Conservation (phyloP, 2,888 invertebrate genomes). For the Venusia cambrica region DNA sequence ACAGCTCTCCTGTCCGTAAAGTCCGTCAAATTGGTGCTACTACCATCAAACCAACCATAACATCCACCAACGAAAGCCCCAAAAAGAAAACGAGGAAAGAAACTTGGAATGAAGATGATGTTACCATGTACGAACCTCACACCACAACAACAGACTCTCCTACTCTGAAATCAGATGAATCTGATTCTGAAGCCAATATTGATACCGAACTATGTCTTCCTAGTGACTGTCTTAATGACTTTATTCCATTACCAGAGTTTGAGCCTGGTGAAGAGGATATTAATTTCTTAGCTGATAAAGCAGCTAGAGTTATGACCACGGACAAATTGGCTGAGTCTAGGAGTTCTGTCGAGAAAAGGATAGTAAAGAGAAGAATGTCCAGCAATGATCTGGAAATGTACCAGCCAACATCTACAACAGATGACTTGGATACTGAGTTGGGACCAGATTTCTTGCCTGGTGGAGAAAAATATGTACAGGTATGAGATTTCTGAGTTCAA, state of each 20-base stretch:
- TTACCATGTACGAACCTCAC: constrained; percentile 75
- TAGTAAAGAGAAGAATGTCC: constrained; percentile 61
- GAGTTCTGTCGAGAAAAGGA: constrained; percentile 52
- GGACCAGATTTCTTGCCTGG: constrained; percentile 57
- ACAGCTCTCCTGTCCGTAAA: constrained; percentile 74
- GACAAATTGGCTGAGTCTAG: constrained; percentile 45
- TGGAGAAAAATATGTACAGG: constrained; percentile 72
- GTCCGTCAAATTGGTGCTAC: constrained; percentile 66
- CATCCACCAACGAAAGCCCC: constrained; percentile 64
- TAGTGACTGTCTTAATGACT: constrained; percentile 70
- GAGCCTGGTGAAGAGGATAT: constrained; percentile 65
- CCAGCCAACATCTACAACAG: constrained; percentile 71
- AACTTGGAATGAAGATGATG: constrained; percentile 62
- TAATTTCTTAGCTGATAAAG: constrained; percentile 65
- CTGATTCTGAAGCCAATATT: constrained; percentile 64
- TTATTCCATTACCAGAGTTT: constrained; percentile 68
- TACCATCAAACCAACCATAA: constrained; percentile 50
- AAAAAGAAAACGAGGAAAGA: constrained; percentile 65
- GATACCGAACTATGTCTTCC: constrained; percentile 70
- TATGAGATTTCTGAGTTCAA: too few relatives aligned
- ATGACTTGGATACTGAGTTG: constrained; percentile 55
- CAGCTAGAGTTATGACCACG: constrained; percentile 69
- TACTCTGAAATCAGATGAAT: constrained; percentile 62
- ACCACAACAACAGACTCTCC: constrained; percentile 69
- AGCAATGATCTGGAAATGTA: constrained; percentile 72